Evolutionary conservation across 2,113 vertebrate species (phyloP).

Genomic region (Elachura formosa): DNA sequence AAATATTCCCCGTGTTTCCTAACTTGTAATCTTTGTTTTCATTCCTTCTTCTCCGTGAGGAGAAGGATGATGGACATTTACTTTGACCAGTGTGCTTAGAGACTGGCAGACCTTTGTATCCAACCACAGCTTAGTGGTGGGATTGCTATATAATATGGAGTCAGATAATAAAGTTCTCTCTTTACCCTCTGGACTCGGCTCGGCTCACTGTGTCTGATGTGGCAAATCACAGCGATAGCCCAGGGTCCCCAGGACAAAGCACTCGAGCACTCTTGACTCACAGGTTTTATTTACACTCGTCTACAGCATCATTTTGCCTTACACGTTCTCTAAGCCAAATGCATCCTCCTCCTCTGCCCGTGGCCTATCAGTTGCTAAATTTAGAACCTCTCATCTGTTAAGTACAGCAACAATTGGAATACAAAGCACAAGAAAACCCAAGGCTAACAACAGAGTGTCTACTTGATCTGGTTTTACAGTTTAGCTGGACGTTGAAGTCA

Average conservation of each 20-base stretch:
- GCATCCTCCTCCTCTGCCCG: slow-evolving; percentile 51
- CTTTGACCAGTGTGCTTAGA: no score
- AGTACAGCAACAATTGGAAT: slow-evolving; percentile 72
- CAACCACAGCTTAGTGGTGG: no score
- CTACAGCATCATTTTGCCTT: slow-evolving; percentile 71
- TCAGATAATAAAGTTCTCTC: no score
- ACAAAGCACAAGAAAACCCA: slow-evolving; percentile 73
- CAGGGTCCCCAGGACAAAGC: slow-evolving; percentile 34
- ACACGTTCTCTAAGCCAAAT: slow-evolving; percentile 71
- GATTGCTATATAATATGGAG: no score
- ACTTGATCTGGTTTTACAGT: slow-evolving; percentile 62
- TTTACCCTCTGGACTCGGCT: no score
- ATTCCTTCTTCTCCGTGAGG: no score
- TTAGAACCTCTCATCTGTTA: slow-evolving; percentile 62
- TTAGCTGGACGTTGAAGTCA: slow-evolving; percentile 65
- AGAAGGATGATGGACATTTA: no score
- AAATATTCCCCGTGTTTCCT: no score
- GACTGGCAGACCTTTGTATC: no score
- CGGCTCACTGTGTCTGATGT: no score
- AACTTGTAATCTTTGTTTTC: no score
- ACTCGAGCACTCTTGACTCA: slow-evolving; percentile 61
- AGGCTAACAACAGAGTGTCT: slow-evolving; percentile 67
- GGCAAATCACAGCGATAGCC: no score
- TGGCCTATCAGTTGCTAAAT: slow-evolving; percentile 58
- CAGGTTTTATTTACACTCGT: slow-evolving; percentile 82